phyloP scores from a whole-genome alignment of 2,113 vertebrate species.

The Ptilonorhynchus violaceus region DNA sequence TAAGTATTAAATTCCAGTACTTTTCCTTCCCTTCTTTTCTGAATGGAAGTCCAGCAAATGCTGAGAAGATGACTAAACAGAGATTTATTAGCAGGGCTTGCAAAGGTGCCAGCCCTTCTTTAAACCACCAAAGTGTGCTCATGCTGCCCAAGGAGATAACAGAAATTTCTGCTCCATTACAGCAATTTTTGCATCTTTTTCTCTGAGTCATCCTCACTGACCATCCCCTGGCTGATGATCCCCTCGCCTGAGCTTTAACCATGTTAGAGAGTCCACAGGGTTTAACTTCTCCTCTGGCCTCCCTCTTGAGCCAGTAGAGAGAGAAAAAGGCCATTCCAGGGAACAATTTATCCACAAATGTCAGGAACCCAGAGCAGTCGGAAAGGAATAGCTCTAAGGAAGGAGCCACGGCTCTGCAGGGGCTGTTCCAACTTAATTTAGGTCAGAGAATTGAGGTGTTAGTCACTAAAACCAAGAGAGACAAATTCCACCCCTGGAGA shows the following conservation, averaged over 20 bases:
- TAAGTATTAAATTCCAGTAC: background rate
- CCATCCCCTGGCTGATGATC: background rate
- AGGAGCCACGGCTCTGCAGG: background rate
- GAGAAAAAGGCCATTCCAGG: background rate
- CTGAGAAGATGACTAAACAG: background rate
- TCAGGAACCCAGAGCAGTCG: background rate
- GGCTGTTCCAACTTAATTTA: background rate
- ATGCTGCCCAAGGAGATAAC: background rate
- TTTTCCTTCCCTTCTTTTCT: background rate
- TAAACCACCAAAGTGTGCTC: background rate
- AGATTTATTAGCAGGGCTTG: background rate
- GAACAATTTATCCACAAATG: background rate
- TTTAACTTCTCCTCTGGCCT: background rate
- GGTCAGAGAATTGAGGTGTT: background rate
- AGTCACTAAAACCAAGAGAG: background rate
- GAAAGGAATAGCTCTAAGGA: background rate
- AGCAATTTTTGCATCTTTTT: background rate
- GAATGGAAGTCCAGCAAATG: background rate
- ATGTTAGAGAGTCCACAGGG: background rate
- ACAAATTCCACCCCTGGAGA: background rate
- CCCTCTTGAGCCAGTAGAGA: background rate
- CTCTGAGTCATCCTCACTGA: background rate
- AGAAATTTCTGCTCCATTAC: conserved; percentile 3
- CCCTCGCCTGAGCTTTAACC: background rate
- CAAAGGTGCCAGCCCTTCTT: background rate